Base-by-base conservation (phyloP, 2,888 invertebrate genomes). In the Drosophila putrida region DNA sequence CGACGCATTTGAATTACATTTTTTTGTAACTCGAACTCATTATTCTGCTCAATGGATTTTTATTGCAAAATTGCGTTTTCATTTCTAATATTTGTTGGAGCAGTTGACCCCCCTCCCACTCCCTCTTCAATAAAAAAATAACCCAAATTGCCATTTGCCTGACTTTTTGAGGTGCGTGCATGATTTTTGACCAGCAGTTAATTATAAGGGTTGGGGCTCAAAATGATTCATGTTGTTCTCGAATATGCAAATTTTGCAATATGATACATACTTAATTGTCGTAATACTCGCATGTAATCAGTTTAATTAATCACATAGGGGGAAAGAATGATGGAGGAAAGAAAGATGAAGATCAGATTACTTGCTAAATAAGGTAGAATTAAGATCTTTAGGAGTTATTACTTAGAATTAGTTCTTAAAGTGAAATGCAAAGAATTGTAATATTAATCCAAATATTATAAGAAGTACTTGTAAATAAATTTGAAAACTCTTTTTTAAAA, bases 31-130 rank as follows among this genome's bases (percentile, higher is more conserved):
- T 49, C 4, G 25, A 44, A 51, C 49, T 66, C 53, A 75, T 71
- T 70, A 67, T 59, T 71, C 49, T 60, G 47, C 64, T 71, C 79
- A 79, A 79, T 80, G 80, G 78, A 58, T 82, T 84, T 84, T 84
- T 84, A 84, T 84, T 80, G 84, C 84, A 72, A 84, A 84, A 80
- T 84, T 83, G 84, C 84, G 84, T 84, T 84, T 82, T 64, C 72
- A 75, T 80, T 79, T 67, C 64, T 62, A 73, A 80, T 80, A 73
- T 71, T 57, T 62, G 60, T 47, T 35, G 9, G 4, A 13, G 25
- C 39, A 39, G 31, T 63, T 59, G 27, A 44, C 31, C 31, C 46
- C 31, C 15, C 36, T 55, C 35, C 49, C 15, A 4, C 10, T 15
- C 13, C 15, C 10, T 10, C 47, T 25, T n/a, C 13, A 31, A 4